phyloP scores from a whole-genome alignment of 2,797 vertebrate species.

The Thalassophryne amazonica region DNA sequence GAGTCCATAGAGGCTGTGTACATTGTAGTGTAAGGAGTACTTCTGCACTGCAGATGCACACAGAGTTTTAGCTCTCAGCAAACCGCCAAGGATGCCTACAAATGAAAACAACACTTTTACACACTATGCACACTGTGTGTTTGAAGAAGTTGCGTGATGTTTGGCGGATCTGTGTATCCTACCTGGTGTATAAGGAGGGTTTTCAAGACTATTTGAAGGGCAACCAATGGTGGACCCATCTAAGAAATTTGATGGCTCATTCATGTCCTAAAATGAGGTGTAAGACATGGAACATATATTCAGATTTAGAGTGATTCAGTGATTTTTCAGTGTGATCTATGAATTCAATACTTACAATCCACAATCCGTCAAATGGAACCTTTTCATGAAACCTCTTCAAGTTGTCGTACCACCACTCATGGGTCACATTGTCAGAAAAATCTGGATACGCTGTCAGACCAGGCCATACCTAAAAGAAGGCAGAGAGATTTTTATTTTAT shows the following conservation, averaged over 20 bases:
- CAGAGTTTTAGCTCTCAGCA: constrained; percentile 79
- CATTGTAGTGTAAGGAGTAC: constrained; percentile 82
- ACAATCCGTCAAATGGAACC: constrained; percentile 85
- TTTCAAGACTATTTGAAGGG: constrained; percentile 76
- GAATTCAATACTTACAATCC: constrained; percentile 81
- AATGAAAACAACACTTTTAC: neutral
- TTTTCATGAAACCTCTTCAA: constrained; percentile 77
- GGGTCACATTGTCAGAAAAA: constrained; percentile 80
- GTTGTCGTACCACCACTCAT: constrained; percentile 89
- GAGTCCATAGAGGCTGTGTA: constrained; percentile 89
- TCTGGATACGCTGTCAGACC: constrained; percentile 86
- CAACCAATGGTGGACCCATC: constrained; percentile 85
- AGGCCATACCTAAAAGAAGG: constrained; percentile 83
- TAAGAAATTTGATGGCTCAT: constrained; percentile 88
- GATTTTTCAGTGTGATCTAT: neutral
- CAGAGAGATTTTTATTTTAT: neutral
- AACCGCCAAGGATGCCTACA: constrained; percentile 80
- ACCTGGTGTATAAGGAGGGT: constrained; percentile 86
- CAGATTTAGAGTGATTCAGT: neutral
- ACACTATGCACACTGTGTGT: neutral
- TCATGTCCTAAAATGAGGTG: constrained; percentile 83
- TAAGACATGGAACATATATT: neutral
- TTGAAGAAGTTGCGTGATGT: too few species aligned
- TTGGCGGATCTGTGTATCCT: neutral
- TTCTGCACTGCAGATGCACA: constrained; percentile 84